These are phyloP conservation scores for Byasa hedistus DNA, from an alignment of 2,888 invertebrate species.

Conservation along the genomic window DNA sequence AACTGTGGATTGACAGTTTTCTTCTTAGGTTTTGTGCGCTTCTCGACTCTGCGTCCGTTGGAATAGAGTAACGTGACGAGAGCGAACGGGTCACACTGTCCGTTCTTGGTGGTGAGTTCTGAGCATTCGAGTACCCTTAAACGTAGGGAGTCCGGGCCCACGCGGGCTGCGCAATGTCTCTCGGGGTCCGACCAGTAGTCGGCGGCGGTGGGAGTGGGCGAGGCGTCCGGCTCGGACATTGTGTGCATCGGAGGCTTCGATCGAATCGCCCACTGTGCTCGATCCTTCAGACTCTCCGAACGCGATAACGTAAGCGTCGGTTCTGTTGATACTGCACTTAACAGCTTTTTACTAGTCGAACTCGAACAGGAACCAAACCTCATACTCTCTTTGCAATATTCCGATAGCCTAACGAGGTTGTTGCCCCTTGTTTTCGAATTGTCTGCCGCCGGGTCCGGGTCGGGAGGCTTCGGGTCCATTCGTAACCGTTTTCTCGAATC, in stretches of 20 bases:
- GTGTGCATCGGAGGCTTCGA: conserved; percentile 70
- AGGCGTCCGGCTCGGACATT: conserved; percentile 65
- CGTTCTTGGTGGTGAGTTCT: conserved; percentile 93
- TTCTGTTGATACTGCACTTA: conserved; percentile 65
- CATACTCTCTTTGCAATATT: conserved; percentile 74
- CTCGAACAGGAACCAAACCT: conserved; percentile 74
- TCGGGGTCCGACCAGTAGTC: conserved; percentile 78
- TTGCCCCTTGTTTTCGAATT: conserved; percentile 61
- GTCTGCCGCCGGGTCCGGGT: conserved; percentile 61
- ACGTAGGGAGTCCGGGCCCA: conserved; percentile 72
- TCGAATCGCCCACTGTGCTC: conserved; percentile 64
- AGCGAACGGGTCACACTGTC: conserved; percentile 95
- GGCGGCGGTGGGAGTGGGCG: conserved; percentile 69
- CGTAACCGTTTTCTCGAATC: conserved; percentile 76
- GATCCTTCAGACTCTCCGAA: conserved; percentile 73
- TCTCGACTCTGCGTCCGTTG: conserved; percentile 88
- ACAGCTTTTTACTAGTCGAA: conserved; percentile 70
- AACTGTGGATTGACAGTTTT: conserved; percentile 94
- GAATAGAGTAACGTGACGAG: conserved; percentile 89
- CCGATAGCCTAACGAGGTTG: conserved; percentile 68
- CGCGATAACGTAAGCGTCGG: conserved; percentile 67
- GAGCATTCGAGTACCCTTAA: conserved; percentile 90
- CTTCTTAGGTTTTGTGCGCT: conserved; percentile 91
- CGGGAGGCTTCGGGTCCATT: conserved; percentile 76
- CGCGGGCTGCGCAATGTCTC: conserved; percentile 70